Evolutionary conservation across 2,113 vertebrate genomes (phyloP), one percentile per base, ranked within the genome.

Genomic region (Oryzias celebensis): DNA sequence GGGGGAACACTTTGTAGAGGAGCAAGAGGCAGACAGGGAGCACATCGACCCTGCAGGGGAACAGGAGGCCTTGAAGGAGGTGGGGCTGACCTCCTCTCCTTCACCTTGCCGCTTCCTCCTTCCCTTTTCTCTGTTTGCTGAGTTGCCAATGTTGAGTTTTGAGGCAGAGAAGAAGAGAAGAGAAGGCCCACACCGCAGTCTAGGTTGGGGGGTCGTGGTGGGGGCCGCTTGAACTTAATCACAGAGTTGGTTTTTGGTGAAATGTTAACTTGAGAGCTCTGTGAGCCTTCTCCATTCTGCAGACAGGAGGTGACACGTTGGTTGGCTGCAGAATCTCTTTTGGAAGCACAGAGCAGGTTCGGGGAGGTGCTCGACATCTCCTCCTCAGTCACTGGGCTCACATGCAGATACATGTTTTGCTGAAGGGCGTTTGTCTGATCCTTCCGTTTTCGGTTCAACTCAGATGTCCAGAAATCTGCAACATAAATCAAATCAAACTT

Each of bases 401-500:
- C 90, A 10, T 96, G 95, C 93, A 96, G 92, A 87, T 93, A 87
- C 54, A 76, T 85, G 18, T 13, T 50, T 76, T 42, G 48, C 24
- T 52, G 48, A 14, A 3, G 6, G 10, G 75, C 60, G 63, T 58
- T 7, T 41, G 72, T 53, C 67, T 62, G 76, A 15, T 10, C 50
- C 52, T 65, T 70, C 14, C 69, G 28, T 26, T 36, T 86, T 51
- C 73, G 85, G 73, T 95, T 95, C 79, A 94, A 82, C 0, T 89
- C 87, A 2, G 94, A 96, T 28, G 85, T 91, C 96, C 96, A 99
- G 87, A 98, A 98, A 85, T 94, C 96, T 98, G 84, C 41, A 80
- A 78, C 17, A 65, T 20, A 20, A 20, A 20, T 20, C 20, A 20
- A 20, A 20, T 20, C 20, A 20, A 20, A 20, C 20, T 20, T 20